Evolutionary conservation across 35 echinoderm and acorn worm genomes (phyloP), one percentile per base, ranked within the genome.

Genomic region (Amphiura filiformis): DNA sequence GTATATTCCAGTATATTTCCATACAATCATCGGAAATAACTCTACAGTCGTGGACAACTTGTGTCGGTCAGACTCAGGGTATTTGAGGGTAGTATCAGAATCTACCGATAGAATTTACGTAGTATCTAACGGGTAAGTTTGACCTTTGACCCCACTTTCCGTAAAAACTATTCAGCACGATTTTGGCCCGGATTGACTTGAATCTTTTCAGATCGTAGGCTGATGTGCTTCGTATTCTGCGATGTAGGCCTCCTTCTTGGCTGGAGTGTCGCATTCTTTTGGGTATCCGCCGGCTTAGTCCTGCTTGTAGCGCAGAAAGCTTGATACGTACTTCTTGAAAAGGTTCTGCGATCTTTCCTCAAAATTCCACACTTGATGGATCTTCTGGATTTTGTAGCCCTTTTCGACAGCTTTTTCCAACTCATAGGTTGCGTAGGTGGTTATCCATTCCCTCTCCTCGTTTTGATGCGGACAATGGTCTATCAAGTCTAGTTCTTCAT

Each of bases 81-180:
- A n/a, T n/a, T n/a, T n/a, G n/a, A 13, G 89, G 23, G 20, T 65
- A 31, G n/a, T 76, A 13, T 14, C 31, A 85, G 0, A 80, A 40
- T 32, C 9, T 83, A 1, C 11, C 13, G 1, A 64, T 39, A 17
- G 79, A 32, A 30, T n/a, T 80, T 2, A 85, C 20, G 56, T 82
- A 76, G 9, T 75, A 34, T 12, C 42, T 37, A 81, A 87, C 0
- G 0, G 39, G 20, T 38, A 87, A 34, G 64, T 82, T 92, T 11
- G 75, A 32, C 49, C 85, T 1, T 56, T 92, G 84, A 34, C 83
- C 91, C 57, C 87, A 83, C 65, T 92, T 92, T 31, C 91, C 91
- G 56, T 84, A 92, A 26, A 92, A 88, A 61, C 65, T 87, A 78
- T 92, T 92, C 35, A 92, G 41, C 34, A 88, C 33, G 0, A 92